Base-by-base conservation (phyloP, 2,888 invertebrate species). In the Nomada ruficornis region DNA sequence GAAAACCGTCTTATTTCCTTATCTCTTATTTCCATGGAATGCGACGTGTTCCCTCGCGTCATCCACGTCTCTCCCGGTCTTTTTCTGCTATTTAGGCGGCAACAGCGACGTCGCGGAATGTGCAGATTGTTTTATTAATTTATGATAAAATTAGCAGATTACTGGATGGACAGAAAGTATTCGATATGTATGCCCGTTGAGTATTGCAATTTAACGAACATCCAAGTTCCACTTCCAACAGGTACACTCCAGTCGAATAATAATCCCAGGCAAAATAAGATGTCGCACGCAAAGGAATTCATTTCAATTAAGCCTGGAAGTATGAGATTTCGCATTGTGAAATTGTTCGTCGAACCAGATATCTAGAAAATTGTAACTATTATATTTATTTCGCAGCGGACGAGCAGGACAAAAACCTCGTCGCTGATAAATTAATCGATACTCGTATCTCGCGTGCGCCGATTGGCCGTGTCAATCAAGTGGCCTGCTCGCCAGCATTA, bases 1-100 rank as follows among this genome's bases (percentile, higher is more conserved):
- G 80, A 80, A 80, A 67, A 80, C 80, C 71, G 60, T 80, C 62
- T 80, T 67, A 80, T 80, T 80, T 80, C 79, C 80, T 79, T 57
- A 72, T 59, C 74, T 74, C 70, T 82, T 74, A 80, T 71, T 81
- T 71, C 67, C 64, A 42, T 29, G 80, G 79, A 80, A 71, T 62
- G 80, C 80, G 59, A 68, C 67, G 52, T 13, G 52, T 62, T 55
- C 26, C 44, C 44, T 36, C 54, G 75, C 67, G 78, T 77, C 67
- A 63, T 78, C 55, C 77, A 29, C 64, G 26, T 3, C 42, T 23
- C 23, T 15, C 26, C 15, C 15, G 65, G 23, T 42, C 42, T 59
- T 57, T 20, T 23, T 18, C 15, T 26, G n/a, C 20, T 26, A 9
- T 57, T 57, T 26, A 36, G 47, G 20, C 70, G 70, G 60, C 36